Conservation (phyloP, 2,113 vertebrate species). For the Oreochromis aureus region DNA sequence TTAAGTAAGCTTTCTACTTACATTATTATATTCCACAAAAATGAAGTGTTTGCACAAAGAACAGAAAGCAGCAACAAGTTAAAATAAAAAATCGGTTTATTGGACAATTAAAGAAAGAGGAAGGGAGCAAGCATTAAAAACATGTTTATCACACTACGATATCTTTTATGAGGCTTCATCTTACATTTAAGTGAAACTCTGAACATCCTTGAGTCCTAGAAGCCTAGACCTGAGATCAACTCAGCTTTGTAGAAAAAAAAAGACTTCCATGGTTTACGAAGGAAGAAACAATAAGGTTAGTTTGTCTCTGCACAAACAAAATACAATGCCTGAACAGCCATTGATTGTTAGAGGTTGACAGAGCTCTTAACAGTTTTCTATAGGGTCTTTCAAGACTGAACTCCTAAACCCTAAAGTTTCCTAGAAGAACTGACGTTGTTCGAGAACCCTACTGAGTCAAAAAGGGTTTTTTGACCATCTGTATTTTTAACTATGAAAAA, state of each 20-base stretch:
- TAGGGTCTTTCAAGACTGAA: neutral
- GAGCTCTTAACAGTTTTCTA: neutral
- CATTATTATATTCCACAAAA: neutral
- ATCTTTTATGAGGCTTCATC: neutral
- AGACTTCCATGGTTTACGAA: neutral
- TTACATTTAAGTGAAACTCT: neutral
- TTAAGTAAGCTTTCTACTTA: neutral
- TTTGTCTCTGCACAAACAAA: neutral
- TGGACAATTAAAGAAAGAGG: neutral
- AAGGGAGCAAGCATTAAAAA: neutral
- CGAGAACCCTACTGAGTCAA: neutral
- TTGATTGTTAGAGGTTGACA: neutral
- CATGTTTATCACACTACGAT: neutral
- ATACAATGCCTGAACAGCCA: neutral
- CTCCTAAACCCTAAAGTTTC: neutral
- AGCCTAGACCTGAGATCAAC: neutral
- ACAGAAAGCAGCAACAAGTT: neutral
- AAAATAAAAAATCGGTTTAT: neutral
- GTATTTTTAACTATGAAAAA: neutral
- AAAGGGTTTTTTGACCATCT: neutral
- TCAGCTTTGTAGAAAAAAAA: neutral
- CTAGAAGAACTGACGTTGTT: neutral
- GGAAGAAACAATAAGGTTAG: neutral
- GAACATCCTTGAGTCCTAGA: neutral
- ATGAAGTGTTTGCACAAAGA: neutral